Conservation (phyloP, 2,113 vertebrate species). For the Cottus gobio region DNA sequence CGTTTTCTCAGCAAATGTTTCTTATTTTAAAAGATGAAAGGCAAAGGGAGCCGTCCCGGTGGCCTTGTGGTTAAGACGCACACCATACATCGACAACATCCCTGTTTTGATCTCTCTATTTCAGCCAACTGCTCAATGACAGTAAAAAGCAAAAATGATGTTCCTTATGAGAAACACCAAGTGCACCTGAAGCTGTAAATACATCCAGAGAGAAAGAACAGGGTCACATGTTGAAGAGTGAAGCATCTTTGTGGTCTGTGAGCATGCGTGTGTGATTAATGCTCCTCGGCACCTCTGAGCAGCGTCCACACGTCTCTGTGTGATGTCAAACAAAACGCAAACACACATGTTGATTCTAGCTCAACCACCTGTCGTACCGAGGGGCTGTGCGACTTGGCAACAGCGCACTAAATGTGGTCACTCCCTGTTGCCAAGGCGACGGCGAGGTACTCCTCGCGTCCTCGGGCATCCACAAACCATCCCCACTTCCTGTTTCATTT, state of each 20-base stretch:
- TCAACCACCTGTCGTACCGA: conserved; percentile 66
- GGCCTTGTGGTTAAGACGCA: neutral
- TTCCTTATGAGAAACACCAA: neutral
- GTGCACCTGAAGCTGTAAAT: conserved; percentile 36
- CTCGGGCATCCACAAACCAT: conserved; percentile 27
- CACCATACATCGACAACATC: neutral
- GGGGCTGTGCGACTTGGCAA: conserved; percentile 55
- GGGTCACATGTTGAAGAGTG: neutral
- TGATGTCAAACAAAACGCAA: conserved; percentile 52
- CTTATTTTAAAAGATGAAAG: conserved; percentile 17
- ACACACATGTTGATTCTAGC: conserved; percentile 67
- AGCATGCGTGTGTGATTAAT: conserved; percentile 27
- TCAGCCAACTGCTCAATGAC: no score
- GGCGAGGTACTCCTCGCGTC: conserved; percentile 14
- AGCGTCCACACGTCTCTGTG: conserved; percentile 13
- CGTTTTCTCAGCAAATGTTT: neutral
- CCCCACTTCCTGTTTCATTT: conserved; percentile 70
- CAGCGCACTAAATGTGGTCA: conserved; percentile 41
- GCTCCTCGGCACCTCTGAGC: conserved; percentile 6
- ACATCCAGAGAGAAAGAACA: conserved; percentile 25
- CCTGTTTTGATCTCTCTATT: neutral
- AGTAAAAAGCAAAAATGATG: neutral
- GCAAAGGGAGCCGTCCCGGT: neutral
- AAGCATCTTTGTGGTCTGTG: neutral
- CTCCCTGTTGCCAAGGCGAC: conserved; percentile 71